phyloP scores from a whole-genome alignment of 2,888 invertebrate species.

The Drosophila anomelani region DNA sequence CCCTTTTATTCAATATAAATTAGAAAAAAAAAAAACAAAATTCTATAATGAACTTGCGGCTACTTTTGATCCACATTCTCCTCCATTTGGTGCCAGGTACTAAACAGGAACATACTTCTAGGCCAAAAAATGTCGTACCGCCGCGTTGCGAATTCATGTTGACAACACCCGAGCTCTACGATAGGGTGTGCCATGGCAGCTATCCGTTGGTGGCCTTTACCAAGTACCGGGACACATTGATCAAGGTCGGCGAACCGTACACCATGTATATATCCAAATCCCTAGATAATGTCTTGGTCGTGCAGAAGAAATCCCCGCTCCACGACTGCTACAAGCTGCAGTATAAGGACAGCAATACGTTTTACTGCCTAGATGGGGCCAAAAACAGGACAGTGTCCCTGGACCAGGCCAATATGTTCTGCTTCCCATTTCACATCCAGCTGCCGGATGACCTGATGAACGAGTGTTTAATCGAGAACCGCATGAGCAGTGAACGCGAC shows the following conservation, averaged over 20 bases:
- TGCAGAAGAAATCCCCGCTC: conserved; percentile 52
- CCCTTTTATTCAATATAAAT: neutral
- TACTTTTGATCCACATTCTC: neutral
- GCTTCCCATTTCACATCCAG: conserved; percentile 67
- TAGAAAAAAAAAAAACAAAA: neutral
- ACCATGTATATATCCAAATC: conserved; percentile 53
- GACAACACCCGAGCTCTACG: neutral
- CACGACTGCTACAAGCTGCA: conserved; percentile 49
- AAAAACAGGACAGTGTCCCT: conserved; percentile 30
- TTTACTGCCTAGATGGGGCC: conserved; percentile 32
- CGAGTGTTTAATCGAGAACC: conserved; percentile 43
- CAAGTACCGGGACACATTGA: conserved; percentile 59
- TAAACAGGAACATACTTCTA: too few species aligned
- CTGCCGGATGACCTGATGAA: conserved; percentile 59
- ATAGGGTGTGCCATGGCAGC: conserved; percentile 45
- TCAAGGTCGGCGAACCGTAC: conserved; percentile 55
- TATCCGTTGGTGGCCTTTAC: conserved; percentile 54
- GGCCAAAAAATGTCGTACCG: conserved; percentile 16
- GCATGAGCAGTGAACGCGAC: fast-evolving
- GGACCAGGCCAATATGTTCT: conserved; percentile 37
- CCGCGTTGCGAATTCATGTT: conserved; percentile 53
- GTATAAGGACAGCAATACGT: conserved; percentile 30
- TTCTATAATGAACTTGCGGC: neutral
- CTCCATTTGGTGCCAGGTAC: neutral
- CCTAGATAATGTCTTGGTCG: conserved; percentile 26